These are phyloP conservation scores for Entomobrya multifasciata DNA, from an alignment of 2,888 invertebrate genomes.

Conservation along the genomic window DNA sequence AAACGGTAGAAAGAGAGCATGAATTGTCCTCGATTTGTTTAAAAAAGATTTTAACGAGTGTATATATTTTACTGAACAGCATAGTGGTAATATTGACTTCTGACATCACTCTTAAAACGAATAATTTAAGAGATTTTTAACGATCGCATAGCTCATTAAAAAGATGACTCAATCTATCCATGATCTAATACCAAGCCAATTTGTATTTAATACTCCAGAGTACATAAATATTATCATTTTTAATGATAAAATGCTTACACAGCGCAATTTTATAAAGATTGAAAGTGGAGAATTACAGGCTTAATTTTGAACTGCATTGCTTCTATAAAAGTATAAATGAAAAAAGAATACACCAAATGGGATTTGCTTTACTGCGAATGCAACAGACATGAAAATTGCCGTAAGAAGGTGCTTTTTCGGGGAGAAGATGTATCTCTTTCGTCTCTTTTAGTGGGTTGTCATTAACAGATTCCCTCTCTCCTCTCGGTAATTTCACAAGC, in stretches of 20 bases:
- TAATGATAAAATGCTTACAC: neutral
- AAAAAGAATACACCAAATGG: neutral
- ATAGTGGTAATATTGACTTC: too few relatives aligned
- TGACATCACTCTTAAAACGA: too few relatives aligned
- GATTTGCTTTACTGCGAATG: neutral
- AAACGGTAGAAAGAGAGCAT: too few relatives aligned
- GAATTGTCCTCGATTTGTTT: too few relatives aligned
- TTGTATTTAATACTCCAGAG: neutral
- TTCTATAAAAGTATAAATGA: neutral
- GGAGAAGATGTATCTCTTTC: neutral
- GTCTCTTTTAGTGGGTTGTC: slow-evolving; percentile 46
- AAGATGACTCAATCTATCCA: too few relatives aligned
- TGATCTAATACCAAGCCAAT: too few relatives aligned
- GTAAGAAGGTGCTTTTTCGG: neutral
- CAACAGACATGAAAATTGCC: neutral
- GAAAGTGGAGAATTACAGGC: too few relatives aligned
- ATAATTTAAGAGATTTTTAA: too few relatives aligned
- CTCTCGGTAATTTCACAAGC: slow-evolving; percentile 58
- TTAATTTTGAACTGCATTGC: neutral
- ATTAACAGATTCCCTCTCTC: slow-evolving; percentile 59
- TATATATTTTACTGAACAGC: too few relatives aligned
- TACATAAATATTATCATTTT: neutral
- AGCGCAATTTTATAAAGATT: too few relatives aligned
- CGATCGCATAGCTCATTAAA: too few relatives aligned
- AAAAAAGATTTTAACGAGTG: too few relatives aligned